Evolutionary conservation across 2,113 vertebrate genomes (phyloP).

Genomic region (Equus quagga): DNA sequence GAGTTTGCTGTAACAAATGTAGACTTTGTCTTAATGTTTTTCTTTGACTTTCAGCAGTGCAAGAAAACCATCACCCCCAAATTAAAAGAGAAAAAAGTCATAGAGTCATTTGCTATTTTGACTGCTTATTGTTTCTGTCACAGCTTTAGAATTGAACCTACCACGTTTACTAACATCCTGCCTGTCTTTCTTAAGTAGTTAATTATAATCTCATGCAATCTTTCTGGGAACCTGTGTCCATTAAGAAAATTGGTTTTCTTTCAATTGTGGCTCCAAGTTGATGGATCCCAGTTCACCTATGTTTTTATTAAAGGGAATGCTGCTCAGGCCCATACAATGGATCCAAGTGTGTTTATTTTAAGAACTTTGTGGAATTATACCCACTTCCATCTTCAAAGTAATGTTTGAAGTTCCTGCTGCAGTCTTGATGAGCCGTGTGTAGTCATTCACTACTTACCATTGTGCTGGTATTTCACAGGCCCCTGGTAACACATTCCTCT

Average conservation of each 20-base stretch:
- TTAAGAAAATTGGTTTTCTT: constrained; percentile 69
- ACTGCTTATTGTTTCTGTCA: constrained; percentile 59
- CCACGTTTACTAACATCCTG: constrained; percentile 30
- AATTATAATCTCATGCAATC: constrained; percentile 53
- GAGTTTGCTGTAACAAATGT: constrained; percentile 28
- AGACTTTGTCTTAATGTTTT: constrained; percentile 41
- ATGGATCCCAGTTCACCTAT: constrained; percentile 53
- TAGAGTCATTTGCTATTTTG: constrained; percentile 9
- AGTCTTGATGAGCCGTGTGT: background rate
- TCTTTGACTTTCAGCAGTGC: constrained; percentile 4
- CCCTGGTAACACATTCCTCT: background rate
- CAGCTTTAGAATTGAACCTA: constrained; percentile 34
- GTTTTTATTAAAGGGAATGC: constrained; percentile 39
- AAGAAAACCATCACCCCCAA: constrained; percentile 6
- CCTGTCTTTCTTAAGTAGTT: constrained; percentile 62
- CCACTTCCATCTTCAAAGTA: constrained; percentile 55
- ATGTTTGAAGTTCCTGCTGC: constrained; percentile 43
- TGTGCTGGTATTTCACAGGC: background rate
- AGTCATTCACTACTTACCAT: background rate
- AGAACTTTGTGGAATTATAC: constrained; percentile 45
- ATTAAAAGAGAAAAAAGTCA: background rate
- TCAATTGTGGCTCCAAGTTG: constrained; percentile 45
- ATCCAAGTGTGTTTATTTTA: constrained; percentile 63
- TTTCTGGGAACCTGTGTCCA: constrained; percentile 57
- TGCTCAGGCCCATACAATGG: background rate